Evolutionary conservation across 2,888 invertebrate genomes (phyloP).

Genomic region (Ichneumoninae sp.): DNA sequence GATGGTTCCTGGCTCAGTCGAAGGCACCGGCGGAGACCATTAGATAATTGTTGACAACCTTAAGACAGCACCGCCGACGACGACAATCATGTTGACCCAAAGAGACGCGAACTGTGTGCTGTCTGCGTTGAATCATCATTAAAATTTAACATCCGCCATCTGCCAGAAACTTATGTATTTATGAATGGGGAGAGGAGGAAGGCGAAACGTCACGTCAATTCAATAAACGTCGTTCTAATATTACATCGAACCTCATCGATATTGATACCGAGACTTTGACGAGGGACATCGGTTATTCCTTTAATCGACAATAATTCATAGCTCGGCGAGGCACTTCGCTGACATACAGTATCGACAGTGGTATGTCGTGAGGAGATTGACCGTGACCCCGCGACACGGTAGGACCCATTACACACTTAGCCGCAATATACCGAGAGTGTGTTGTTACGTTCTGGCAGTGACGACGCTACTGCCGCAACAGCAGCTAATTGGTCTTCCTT

Average conservation of each 20-base stretch:
- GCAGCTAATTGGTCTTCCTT: conserved; percentile 56
- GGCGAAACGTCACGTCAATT: neutral
- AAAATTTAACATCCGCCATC: conserved; percentile 11
- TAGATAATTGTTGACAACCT: conserved; percentile 24
- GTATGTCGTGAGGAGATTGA: conserved; percentile 72
- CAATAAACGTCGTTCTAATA: neutral
- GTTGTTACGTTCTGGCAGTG: conserved; percentile 29
- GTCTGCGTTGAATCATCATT: conserved; percentile 21
- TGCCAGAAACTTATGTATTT: conserved; percentile 2
- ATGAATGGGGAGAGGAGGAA: neutral
- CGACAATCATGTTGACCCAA: neutral
- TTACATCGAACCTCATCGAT: neutral
- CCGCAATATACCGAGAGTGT: conserved; percentile 68
- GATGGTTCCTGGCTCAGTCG: neutral
- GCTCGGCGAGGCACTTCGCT: neutral
- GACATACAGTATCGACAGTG: conserved; percentile 66
- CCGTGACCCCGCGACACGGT: conserved; percentile 75
- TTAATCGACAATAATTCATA: conserved; percentile 25
- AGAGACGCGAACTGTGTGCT: conserved; percentile 11
- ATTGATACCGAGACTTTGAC: neutral
- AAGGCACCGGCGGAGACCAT: conserved; percentile 9
- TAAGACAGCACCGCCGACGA: neutral
- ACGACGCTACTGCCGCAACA: conserved; percentile 20
- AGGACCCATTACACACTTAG: conserved; percentile 77
- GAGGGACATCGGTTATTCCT: neutral